Evolutionary conservation across 2,113 vertebrate species (phyloP).

Genomic region (Lepus timidus): DNA sequence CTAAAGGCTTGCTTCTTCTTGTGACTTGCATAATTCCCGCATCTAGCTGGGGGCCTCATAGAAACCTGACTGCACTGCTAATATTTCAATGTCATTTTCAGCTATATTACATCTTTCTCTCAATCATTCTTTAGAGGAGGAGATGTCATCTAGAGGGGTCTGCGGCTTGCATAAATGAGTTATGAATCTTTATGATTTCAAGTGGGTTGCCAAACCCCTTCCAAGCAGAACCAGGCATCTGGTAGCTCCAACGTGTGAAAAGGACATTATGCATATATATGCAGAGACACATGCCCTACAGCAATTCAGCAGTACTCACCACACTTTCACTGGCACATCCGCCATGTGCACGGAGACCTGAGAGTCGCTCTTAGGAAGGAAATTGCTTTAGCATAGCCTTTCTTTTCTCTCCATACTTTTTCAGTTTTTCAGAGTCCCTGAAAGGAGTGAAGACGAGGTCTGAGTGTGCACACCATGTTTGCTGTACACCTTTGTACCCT

Average conservation of each 20-base stretch:
- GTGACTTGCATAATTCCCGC: constrained; percentile 44
- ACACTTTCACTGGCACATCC: not conserved
- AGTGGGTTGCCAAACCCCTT: constrained; percentile 62
- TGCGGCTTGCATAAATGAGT: constrained; percentile 69
- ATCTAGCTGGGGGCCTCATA: not conserved
- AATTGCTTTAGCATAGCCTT: not conserved
- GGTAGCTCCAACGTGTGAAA: constrained; percentile 69
- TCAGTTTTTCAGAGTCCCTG: not conserved
- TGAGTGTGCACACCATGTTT: not conserved
- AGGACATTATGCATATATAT: constrained; percentile 77
- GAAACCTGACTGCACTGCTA: not conserved
- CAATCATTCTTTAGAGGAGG: constrained; percentile 64
- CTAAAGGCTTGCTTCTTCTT: not conserved
- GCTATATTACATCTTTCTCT: constrained; percentile 59
- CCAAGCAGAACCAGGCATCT: constrained; percentile 70
- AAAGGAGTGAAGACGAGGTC: not conserved
- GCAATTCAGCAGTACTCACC: not conserved
- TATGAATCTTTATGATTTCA: constrained; percentile 68
- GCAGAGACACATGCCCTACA: constrained; percentile 66
- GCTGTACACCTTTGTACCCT: not conserved
- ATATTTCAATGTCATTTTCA: constrained; percentile 65
- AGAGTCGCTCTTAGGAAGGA: constrained; percentile 26
- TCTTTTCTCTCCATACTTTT: not conserved
- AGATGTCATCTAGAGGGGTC: constrained; percentile 67
- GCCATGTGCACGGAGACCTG: constrained; percentile 15